Base-by-base conservation (phyloP, 2,888 invertebrate species). In the Drosophila nr. perissopoda region DNA sequence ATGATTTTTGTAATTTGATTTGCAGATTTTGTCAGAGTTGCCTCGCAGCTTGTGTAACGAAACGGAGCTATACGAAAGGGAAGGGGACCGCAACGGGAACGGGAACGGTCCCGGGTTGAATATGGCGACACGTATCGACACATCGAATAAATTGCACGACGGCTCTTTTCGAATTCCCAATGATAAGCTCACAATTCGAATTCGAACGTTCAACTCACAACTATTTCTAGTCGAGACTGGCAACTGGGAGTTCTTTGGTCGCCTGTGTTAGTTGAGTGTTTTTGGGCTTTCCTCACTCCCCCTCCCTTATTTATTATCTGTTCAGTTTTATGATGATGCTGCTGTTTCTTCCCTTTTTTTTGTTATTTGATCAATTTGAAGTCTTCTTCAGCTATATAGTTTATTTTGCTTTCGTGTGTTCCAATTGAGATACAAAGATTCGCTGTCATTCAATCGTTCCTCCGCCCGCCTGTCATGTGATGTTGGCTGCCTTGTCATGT, bases 1-100 rank as follows among this genome's bases (percentile, higher is more conserved):
- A 87, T 87, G 85, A 86, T 86, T 90, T 86, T 87, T 87, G 87
- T 89, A 87, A 90, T 90, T 90, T 89, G 89, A 87, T 87, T 87
- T 87, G 89, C 86, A 89, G 90, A 90, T 90, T 87, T 90, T 72
- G 58, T 34, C 66, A 67, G 52, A 1, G 21, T 16, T 45, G 11
- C 21, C 21, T 42, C 42, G 21, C 42, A 42, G 48, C 53, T 52
- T 25, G 16, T 16, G 6, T n/a, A 27, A 51, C 1, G 49, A 11
- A 4, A n/a, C 10, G 25, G 42, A 40, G 16, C 54, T 31, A 34
- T 48, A 40, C 0, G 21, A 34, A 7, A 33, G 29, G 31, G 45
- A 8, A 18, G 2, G n/a, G 48, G 53, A 10, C 0, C 25, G 48
- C 4, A 27, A 16, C 2, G n/a, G 58, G 53, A 31, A n/a, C 31